phyloP scores from a whole-genome alignment of 2,113 vertebrate genomes.

The Agapornis roseicollis region DNA sequence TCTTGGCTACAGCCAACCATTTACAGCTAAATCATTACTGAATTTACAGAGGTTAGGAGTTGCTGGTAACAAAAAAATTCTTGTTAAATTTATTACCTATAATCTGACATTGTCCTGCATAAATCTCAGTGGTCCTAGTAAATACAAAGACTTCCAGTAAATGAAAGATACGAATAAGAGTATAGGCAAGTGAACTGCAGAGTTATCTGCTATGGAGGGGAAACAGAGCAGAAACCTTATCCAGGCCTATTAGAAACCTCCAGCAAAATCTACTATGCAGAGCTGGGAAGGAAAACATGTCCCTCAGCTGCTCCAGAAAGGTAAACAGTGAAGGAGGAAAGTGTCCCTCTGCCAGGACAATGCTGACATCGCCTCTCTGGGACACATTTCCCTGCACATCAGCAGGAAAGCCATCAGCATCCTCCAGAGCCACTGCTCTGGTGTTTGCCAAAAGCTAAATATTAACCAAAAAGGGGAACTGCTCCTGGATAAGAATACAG shows the following conservation, averaged over 20 bases:
- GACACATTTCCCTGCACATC: background rate
- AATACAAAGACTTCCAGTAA: slow-evolving; percentile 3
- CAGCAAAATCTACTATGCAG: background rate
- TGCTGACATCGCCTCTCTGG: background rate
- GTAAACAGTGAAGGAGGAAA: background rate
- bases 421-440: background rate
- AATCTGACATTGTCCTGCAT: background rate
- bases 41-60: background rate
- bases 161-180: background rate
- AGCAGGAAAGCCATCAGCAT: background rate
- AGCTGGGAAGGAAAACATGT: background rate
- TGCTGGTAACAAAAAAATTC: background rate
- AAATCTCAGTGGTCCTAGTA: background rate
- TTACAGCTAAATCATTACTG: slow-evolving; percentile 34
- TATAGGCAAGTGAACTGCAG: background rate
- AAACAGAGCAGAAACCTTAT: background rate
- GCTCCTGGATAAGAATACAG: too few species aligned
- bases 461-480: background rate
- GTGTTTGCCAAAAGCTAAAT: background rate
- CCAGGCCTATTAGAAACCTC: background rate
- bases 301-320: background rate
- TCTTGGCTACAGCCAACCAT: slow-evolving; percentile 15
- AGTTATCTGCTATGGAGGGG: background rate
- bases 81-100: background rate
- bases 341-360: background rate